phyloP scores from a whole-genome alignment of 2,888 invertebrate species.

The Dinocampus coccinellae region DNA sequence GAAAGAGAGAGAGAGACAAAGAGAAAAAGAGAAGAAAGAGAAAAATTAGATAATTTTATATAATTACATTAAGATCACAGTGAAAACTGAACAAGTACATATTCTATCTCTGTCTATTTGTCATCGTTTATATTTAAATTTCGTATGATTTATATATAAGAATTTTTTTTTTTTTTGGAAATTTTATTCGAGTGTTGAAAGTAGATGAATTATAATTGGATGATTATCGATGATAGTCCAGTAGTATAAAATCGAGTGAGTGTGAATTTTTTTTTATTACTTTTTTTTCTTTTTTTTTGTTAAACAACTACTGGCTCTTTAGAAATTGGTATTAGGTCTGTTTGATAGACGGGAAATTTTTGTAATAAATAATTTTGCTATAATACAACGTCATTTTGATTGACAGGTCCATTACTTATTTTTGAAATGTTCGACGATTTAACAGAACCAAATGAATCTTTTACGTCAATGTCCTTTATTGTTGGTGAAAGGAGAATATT shows the following conservation, averaged over 20 bases:
- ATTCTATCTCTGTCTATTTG: no score
- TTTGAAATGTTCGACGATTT: conserved; percentile 52
- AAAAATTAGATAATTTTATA: background rate
- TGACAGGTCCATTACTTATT: conserved; percentile 62
- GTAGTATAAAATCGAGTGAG: no score
- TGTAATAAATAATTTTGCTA: conserved; percentile 52
- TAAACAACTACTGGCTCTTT: conserved; percentile 55
- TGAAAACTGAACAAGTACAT: conserved; percentile 9
- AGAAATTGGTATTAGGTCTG: conserved; percentile 58
- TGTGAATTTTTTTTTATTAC: no score
- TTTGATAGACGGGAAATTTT: conserved; percentile 41
- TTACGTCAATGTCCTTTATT: conserved; percentile 43
- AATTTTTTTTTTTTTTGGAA: no score
- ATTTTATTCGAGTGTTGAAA: no score
- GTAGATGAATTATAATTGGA: no score
- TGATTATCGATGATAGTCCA: no score
- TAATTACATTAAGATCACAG: conserved; percentile 29
- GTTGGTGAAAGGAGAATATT: conserved; percentile 41
- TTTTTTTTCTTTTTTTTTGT: conserved; percentile 4
- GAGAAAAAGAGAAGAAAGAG: no score
- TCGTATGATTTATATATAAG: no score
- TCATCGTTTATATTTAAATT: no score
- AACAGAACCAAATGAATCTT: conserved; percentile 34
- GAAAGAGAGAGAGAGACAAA: no score
- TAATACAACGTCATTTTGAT: conserved; percentile 59